phyloP scores from a whole-genome alignment of 2,888 invertebrate species.

The Thereva unica region DNA sequence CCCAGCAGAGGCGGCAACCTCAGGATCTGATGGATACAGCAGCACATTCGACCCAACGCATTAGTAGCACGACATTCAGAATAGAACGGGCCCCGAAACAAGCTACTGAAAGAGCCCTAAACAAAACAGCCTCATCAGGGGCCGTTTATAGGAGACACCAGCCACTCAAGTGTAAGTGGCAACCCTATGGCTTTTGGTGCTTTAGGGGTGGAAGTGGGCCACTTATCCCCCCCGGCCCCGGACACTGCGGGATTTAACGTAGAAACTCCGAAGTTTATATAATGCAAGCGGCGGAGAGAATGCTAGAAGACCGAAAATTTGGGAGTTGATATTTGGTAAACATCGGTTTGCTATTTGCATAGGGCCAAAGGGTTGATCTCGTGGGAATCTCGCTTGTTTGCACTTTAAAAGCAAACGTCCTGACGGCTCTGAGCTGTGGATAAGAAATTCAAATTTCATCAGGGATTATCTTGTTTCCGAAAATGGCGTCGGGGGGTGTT shows the following conservation, averaged over 20 bases:
- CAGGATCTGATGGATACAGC: too few relatives aligned
- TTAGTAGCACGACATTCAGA: too few relatives aligned
- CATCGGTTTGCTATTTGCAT: slow-evolving; percentile 26
- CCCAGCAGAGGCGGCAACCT: too few relatives aligned
- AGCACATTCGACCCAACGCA: too few relatives aligned
- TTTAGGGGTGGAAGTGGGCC: neutral
- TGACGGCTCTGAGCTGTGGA: slow-evolving; percentile 10
- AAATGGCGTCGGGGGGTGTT: too few relatives aligned
- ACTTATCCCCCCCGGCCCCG: neutral
- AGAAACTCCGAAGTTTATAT: slow-evolving; percentile 13
- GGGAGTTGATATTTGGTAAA: slow-evolving; percentile 27
- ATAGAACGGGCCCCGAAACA: neutral
- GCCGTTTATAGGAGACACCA: neutral
- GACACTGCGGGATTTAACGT: neutral
- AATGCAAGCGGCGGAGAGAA: neutral
- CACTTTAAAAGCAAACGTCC: slow-evolving; percentile 24
- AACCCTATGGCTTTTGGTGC: neutral
- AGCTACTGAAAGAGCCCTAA: slow-evolving; percentile 1
- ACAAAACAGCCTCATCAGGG: slow-evolving; percentile 13
- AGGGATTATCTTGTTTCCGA: slow-evolving; percentile 9
- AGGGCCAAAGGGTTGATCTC: slow-evolving; percentile 24
- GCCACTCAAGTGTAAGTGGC: neutral
- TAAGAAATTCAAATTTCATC: slow-evolving; percentile 30
- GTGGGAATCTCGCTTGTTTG: slow-evolving; percentile 18
- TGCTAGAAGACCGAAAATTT: too few relatives aligned